Conservation (phyloP, 2,113 vertebrate genomes). For the Anarrhichthys ocellatus region DNA sequence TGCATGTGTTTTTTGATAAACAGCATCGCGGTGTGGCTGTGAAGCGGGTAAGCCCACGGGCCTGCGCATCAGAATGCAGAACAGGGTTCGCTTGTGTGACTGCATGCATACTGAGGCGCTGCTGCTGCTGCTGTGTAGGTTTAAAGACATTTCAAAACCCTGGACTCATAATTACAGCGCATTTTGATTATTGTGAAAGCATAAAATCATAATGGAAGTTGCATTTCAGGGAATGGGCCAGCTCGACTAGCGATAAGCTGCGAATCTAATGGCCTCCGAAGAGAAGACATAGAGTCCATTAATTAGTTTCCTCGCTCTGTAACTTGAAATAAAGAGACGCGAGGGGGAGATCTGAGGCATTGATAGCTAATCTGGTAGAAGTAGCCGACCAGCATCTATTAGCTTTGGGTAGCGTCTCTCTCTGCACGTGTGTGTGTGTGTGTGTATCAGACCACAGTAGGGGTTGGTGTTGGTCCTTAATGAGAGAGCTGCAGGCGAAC, state of each 20-base stretch:
- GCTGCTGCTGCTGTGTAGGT: conserved; percentile 1
- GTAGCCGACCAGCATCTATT: conserved; percentile 40
- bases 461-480: conserved; percentile 46
- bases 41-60: conserved; percentile 2
- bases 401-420: conserved; percentile 20
- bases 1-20: conserved; percentile 45
- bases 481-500: conserved; percentile 38
- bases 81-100: neutral
- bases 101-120: conserved; percentile 34
- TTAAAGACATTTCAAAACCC: conserved; percentile 41
- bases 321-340: conserved; percentile 56
- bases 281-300: conserved; percentile 57
- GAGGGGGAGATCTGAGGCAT: conserved; percentile 43
- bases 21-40: neutral
- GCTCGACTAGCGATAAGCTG: conserved; percentile 60
- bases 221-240: conserved; percentile 39
- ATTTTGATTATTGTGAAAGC: conserved; percentile 55
- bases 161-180: conserved; percentile 51
- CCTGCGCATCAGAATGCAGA: conserved; percentile 43
- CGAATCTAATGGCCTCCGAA: conserved; percentile 61
- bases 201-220: conserved; percentile 61
- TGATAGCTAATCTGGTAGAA: conserved; percentile 53
- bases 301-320: conserved; percentile 58
- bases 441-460: conserved; percentile 15
- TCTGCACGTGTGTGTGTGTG: conserved; percentile 1